These are phyloP conservation scores for Drosophila suboccidentalis DNA, from an alignment of 2,888 invertebrate species.

Conservation along the genomic window DNA sequence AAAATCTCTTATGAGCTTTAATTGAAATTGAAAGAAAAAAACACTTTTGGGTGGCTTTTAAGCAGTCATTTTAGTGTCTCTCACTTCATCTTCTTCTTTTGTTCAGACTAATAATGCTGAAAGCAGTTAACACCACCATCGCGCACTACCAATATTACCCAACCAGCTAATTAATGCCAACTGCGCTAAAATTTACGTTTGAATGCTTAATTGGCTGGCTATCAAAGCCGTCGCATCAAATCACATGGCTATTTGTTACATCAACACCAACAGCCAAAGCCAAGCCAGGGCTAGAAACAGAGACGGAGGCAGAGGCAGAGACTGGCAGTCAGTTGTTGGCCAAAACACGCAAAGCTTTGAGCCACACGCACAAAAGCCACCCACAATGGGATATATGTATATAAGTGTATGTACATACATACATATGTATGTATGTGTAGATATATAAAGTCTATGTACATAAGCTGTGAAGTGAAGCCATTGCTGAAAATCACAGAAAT, in stretches of 20 bases:
- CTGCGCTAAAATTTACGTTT: slow-evolving; percentile 75
- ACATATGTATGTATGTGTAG: slow-evolving; percentile 21
- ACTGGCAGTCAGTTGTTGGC: slow-evolving; percentile 9
- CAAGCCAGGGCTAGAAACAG: slow-evolving; percentile 6
- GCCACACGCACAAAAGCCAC: slow-evolving; percentile 34
- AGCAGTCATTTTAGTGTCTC: slow-evolving; percentile 3
- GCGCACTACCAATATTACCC: slow-evolving; percentile 16
- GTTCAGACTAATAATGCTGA: slow-evolving; percentile 23
- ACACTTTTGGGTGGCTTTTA: slow-evolving; percentile 12
- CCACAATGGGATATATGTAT: no score
- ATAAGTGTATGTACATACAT: slow-evolving; percentile 24
- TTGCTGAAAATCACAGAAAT: slow-evolving; percentile 76
- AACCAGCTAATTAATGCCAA: slow-evolving; percentile 70
- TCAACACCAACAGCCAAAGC: slow-evolving; percentile 58
- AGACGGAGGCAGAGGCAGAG: neutral
- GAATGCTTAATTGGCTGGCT: slow-evolving; percentile 78
- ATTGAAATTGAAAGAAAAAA: neutral
- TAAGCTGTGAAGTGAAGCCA: slow-evolving; percentile 50
- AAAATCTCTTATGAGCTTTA: slow-evolving; percentile 17
- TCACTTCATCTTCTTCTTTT: slow-evolving; percentile 9
- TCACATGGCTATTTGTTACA: slow-evolving; percentile 79
- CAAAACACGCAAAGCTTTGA: slow-evolving; percentile 23
- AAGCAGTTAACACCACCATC: slow-evolving; percentile 6
- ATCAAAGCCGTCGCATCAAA: slow-evolving; percentile 77
- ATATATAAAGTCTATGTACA: slow-evolving; percentile 16